Percentiles rank a stretch among this genome's conserved stretches.
These are phyloP conservation scores for Myotis myotis DNA, from an alignment of 2,797 vertebrate species.

Conservation along the genomic window DNA sequence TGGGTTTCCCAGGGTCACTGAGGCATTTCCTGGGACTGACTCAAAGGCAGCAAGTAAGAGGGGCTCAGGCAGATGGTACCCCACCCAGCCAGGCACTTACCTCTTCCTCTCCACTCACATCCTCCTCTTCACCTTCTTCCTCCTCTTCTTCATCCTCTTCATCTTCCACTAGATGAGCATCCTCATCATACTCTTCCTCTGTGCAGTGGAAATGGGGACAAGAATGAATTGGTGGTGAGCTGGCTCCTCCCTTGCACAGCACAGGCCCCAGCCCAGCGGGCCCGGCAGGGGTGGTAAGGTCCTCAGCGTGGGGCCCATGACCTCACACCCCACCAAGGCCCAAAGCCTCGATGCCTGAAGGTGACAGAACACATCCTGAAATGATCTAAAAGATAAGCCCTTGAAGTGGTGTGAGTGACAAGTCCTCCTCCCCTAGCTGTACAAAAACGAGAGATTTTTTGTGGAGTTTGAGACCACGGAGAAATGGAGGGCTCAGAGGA, in stretches of 20 bases:
- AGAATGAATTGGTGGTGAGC: neutral
- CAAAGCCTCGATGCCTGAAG: neutral
- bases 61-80: fast-evolving
- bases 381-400: neutral
- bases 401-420: too few relatives aligned
- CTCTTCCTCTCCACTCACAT: slow-evolving; percentile 95
- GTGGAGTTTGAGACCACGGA: neutral
- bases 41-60: neutral
- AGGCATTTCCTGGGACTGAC: neutral
- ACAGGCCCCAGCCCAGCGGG: neutral
- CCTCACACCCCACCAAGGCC: neutral
- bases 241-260: neutral
- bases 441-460: neutral
- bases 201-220: neutral
- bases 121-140: slow-evolving; percentile 95
- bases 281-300: neutral
- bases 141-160: slow-evolving; percentile 95
- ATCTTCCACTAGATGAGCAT: slow-evolving; percentile 92
- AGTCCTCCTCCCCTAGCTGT: too few relatives aligned
- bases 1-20: neutral
- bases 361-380: neutral
- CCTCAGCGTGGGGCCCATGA: fast-evolving
- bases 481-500: neutral
- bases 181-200: slow-evolving; percentile 97
- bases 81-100: slow-evolving; percentile 67